These are phyloP conservation scores for Paraescarpia echinospica DNA, from an alignment of 1,140 invertebrate genomes.

Conservation along the genomic window DNA sequence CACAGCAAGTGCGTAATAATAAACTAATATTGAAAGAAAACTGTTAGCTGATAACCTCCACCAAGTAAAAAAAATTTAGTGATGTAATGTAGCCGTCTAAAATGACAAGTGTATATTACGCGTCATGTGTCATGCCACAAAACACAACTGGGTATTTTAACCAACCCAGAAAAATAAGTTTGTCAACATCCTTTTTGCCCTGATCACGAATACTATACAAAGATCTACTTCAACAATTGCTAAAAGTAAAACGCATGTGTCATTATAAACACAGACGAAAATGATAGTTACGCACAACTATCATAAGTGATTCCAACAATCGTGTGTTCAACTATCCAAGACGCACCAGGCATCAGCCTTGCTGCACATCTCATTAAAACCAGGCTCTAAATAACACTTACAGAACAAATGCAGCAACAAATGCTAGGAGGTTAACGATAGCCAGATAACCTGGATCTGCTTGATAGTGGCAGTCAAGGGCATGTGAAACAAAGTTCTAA, in stretches of 20 bases:
- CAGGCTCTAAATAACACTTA: background rate
- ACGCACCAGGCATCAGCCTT: too few relatives aligned
- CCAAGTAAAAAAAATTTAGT: background rate
- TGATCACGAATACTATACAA: background rate
- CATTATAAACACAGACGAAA: background rate
- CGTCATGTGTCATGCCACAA: background rate
- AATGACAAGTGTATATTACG: too few relatives aligned
- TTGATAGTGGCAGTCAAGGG: background rate
- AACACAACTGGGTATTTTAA: background rate
- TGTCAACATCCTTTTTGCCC: background rate
- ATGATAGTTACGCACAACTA: background rate
- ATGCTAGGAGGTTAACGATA: background rate
- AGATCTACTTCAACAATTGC: background rate
- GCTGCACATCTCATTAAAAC: background rate
- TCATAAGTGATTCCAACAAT: background rate
- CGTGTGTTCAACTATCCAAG: background rate
- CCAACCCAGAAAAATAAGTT: background rate
- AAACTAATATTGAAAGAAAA: background rate
- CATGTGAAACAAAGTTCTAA: slow-evolving; percentile 1
- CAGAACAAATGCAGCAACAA: background rate
- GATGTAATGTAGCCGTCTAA: background rate
- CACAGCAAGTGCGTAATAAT: background rate
- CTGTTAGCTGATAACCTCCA: background rate
- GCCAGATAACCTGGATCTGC: background rate
- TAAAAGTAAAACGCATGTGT: background rate